phyloP scores from a whole-genome alignment of 2,797 vertebrate genomes.

The Hypotaenidia okinawae region DNA sequence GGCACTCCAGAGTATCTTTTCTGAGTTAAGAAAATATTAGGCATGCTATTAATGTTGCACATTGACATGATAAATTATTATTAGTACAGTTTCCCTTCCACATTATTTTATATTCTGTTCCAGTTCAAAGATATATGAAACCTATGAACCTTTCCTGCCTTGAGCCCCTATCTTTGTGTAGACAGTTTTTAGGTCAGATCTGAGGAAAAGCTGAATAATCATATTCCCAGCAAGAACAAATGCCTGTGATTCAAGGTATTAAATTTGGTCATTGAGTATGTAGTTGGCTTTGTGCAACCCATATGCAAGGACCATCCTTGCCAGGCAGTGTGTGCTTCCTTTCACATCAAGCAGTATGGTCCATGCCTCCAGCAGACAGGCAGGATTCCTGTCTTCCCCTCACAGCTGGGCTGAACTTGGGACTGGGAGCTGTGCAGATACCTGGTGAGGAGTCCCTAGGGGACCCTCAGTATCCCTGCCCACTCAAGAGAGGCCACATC shows the following conservation, averaged over 20 bases:
- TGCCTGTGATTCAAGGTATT: background rate
- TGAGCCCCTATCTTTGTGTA: background rate
- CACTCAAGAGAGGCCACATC: background rate
- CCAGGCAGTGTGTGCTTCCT: background rate
- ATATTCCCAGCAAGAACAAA: background rate
- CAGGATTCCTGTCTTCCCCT: background rate
- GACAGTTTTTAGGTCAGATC: background rate
- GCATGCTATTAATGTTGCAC: constrained; percentile 16
- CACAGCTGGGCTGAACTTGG: background rate
- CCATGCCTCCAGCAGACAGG: background rate
- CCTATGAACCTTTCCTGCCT: background rate
- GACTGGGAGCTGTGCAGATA: background rate
- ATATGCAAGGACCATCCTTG: accelerated
- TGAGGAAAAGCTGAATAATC: background rate
- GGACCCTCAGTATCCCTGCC: accelerated
- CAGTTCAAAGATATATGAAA: constrained; percentile 30
- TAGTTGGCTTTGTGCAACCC: background rate
- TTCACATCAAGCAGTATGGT: background rate
- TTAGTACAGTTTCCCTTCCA: constrained; percentile 28
- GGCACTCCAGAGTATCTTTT: constrained; percentile 24
- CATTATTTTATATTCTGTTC: constrained; percentile 9
- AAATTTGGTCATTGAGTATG: background rate
- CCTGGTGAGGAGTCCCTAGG: background rate
- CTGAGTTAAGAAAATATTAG: constrained; percentile 54
- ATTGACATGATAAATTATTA: constrained; percentile 1